These are phyloP conservation scores for Drosophila niveifrons DNA, from an alignment of 2,888 invertebrate species.

Conservation along the genomic window DNA sequence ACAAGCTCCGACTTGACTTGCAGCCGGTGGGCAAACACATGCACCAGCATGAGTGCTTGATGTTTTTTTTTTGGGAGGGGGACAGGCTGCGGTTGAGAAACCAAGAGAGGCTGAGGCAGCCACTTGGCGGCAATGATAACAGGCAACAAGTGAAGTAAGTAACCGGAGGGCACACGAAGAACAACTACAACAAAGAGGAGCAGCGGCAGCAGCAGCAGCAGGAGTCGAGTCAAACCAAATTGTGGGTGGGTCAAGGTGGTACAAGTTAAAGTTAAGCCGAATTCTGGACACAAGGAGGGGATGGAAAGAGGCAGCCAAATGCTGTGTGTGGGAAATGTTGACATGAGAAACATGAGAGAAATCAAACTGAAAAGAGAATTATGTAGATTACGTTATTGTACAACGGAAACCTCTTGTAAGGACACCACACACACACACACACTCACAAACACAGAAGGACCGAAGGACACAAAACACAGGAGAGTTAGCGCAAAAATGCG, in stretches of 20 bases:
- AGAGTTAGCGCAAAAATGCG: constrained; percentile 65
- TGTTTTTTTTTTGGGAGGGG: constrained; percentile 25
- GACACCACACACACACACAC: constrained; percentile 29
- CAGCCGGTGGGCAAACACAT: constrained; percentile 71
- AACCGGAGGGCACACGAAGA: constrained; percentile 37
- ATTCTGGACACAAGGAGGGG: constrained; percentile 36
- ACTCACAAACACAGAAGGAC: neutral
- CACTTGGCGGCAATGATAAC: constrained; percentile 60
- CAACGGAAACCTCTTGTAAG: constrained; percentile 73
- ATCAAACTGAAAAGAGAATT: constrained; percentile 77
- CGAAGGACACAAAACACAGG: constrained; percentile 39
- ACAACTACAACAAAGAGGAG: constrained; percentile 14
- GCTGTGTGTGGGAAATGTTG: constrained; percentile 76
- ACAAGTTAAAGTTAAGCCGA: constrained; percentile 40
- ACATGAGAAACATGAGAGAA: constrained; percentile 77
- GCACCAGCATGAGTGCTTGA: constrained; percentile 6
- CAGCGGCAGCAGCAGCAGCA: neutral
- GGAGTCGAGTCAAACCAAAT: constrained; percentile 19
- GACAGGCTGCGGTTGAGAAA: constrained; percentile 30
- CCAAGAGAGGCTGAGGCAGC: constrained; percentile 30
- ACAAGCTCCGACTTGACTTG: constrained; percentile 8
- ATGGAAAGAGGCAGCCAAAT: constrained; percentile 41
- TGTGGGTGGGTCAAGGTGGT: constrained; percentile 15
- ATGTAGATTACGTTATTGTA: constrained; percentile 82
- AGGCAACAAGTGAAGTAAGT: constrained; percentile 71